Percentiles rank a stretch among this genome's conserved stretches.
phyloP scores from a whole-genome alignment of 2,797 vertebrate species.

The Gorsachius magnificus region DNA sequence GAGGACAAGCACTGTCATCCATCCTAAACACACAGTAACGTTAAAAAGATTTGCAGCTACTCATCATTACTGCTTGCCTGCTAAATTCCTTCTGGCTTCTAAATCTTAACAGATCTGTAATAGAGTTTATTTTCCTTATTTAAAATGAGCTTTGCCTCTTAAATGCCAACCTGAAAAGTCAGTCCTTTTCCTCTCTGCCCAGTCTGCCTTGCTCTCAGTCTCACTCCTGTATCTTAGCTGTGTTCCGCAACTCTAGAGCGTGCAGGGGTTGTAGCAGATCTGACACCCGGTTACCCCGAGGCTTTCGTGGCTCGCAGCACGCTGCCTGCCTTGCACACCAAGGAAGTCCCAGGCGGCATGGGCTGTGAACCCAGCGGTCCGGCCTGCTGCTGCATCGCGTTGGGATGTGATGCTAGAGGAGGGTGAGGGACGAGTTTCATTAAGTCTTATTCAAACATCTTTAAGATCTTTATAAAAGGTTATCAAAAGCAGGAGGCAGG shows the following conservation, averaged over 20 bases:
- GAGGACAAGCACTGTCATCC: background rate
- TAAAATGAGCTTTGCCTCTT: background rate
- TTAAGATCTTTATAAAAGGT: background rate
- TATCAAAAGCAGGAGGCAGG: background rate
- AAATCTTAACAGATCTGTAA: background rate
- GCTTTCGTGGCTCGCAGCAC: background rate
- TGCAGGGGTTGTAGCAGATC: background rate
- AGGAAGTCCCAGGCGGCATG: background rate
- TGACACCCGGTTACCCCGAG: background rate
- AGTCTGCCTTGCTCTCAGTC: background rate
- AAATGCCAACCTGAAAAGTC: background rate
- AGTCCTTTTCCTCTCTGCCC: fast-evolving
- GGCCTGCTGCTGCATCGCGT: background rate
- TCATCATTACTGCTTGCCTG: background rate
- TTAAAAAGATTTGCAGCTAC: background rate
- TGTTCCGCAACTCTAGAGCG: background rate
- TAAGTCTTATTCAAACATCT: background rate
- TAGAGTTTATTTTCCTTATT: background rate
- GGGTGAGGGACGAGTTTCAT: background rate
- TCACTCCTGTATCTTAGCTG: background rate
- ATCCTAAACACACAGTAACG: background rate
- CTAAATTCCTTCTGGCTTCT: background rate
- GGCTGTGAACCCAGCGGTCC: background rate
- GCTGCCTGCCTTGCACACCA: background rate
- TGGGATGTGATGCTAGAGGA: background rate